Percentiles rank a stretch among this genome's conserved stretches.
Evolutionary conservation across 2,888 invertebrate genomes (phyloP).

Genomic region (Drosophila kambysellisi): DNA sequence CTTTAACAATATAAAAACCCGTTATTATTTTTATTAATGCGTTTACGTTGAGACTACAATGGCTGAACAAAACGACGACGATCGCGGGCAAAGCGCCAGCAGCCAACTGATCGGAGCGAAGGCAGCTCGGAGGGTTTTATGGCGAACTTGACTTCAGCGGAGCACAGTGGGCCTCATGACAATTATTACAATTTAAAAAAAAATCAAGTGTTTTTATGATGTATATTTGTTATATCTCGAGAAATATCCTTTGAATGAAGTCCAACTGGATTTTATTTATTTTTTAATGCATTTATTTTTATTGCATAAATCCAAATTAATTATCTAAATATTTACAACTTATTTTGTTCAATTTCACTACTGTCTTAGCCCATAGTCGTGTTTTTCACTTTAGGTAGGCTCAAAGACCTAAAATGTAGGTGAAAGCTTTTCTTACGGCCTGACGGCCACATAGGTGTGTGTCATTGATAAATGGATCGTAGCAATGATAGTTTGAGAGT

Average conservation of each 20-base stretch:
- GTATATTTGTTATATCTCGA: not conserved
- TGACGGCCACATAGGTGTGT: not conserved
- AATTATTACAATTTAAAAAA: not conserved
- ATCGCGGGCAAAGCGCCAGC: slow-evolving; percentile 61
- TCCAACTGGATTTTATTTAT: not conserved
- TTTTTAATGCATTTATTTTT: not conserved
- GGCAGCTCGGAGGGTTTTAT: slow-evolving; percentile 69
- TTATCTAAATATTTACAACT: not conserved
- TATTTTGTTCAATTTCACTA: not conserved
- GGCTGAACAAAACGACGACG: slow-evolving; percentile 44
- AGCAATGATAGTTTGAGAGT: not conserved
- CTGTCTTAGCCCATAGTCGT: slow-evolving; percentile 10
- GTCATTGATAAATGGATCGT: slow-evolving; percentile 33
- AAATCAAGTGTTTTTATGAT: not conserved
- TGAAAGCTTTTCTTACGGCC: slow-evolving; percentile 48
- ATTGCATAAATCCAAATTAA: not conserved
- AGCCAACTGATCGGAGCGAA: slow-evolving; percentile 67
- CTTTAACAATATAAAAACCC: slow-evolving; percentile 27
- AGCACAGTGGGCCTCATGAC: slow-evolving; percentile 32
- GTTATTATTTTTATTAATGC: slow-evolving; percentile 43
- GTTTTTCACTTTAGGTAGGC: slow-evolving; percentile 4
- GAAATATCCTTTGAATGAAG: not conserved
- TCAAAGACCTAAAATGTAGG: slow-evolving; percentile 33
- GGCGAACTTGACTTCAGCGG: slow-evolving; percentile 64
- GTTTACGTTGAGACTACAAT: slow-evolving; percentile 8